These are phyloP conservation scores for Phacellophora camtschatica DNA, from an alignment of 30 jellyfish, hydroid and myxozoan genomes.

Conservation along the genomic window DNA sequence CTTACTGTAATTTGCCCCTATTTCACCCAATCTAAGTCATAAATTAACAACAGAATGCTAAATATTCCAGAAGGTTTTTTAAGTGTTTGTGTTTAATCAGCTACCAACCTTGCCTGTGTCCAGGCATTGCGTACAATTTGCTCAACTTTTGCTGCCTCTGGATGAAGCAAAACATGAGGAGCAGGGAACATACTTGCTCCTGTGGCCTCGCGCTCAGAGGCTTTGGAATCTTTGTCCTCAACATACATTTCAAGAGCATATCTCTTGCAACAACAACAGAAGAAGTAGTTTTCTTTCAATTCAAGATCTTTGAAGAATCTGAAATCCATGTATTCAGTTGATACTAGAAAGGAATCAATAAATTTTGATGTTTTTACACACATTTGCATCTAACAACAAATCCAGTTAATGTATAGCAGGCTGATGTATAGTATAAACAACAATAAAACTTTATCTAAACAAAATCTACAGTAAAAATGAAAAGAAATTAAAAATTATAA, in stretches of 20 bases:
- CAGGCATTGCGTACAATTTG: slow-evolving; percentile 94
- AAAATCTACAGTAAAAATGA: no score
- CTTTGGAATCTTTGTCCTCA: slow-evolving; percentile 95
- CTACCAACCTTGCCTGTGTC: slow-evolving; percentile 90
- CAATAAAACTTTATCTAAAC: no score
- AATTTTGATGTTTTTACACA: background rate
- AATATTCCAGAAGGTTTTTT: no score
- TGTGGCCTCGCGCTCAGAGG: slow-evolving; percentile 66
- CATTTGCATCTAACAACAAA: no score
- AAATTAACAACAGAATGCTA: no score
- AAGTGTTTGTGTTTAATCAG: slow-evolving; percentile 42
- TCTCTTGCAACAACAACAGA: slow-evolving; percentile 92
- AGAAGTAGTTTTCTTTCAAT: slow-evolving; percentile 78
- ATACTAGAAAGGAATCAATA: slow-evolving; percentile 37
- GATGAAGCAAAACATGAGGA: slow-evolving; percentile 89
- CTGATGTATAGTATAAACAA: no score
- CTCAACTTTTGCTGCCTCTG: slow-evolving; percentile 94
- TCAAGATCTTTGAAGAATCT: slow-evolving; percentile 98
- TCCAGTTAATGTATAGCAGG: no score
- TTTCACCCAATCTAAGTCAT: background rate
- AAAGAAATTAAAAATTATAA: no score
- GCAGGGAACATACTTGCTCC: slow-evolving; percentile 75
- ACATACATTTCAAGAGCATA: slow-evolving; percentile 81
- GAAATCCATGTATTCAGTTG: slow-evolving; percentile 98
- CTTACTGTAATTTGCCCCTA: background rate